These are phyloP conservation scores for Margarornis squamiger DNA, from an alignment of 2,797 vertebrate genomes.

Conservation along the genomic window DNA sequence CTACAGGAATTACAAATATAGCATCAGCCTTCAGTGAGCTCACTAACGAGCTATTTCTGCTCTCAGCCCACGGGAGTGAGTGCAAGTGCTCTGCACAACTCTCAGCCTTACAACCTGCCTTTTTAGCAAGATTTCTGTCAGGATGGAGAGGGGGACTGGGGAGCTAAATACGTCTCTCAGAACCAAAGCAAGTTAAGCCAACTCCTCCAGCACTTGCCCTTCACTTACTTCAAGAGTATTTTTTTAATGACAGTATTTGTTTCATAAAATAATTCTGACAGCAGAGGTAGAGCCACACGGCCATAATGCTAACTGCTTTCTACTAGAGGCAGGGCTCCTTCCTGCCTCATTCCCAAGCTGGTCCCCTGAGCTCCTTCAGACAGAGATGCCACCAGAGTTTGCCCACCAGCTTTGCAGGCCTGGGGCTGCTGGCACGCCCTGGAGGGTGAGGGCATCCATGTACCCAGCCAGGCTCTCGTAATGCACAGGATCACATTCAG, in stretches of 20 bases:
- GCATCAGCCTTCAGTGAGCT: neutral
- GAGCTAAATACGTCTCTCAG: neutral
- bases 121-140: neutral
- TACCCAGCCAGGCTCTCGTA: neutral
- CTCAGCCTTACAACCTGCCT: neutral
- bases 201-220: neutral
- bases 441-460: neutral
- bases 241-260: neutral
- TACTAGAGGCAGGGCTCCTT: conserved; percentile 33
- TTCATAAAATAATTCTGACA: neutral
- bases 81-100: neutral
- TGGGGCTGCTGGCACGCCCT: neutral
- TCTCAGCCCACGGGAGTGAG: neutral
- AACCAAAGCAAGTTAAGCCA: neutral
- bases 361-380: neutral
- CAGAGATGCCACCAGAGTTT: neutral
- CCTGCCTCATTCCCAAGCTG: neutral
- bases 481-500: neutral
- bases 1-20: neutral
- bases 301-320: conserved; percentile 32
- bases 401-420: neutral
- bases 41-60: conserved; percentile 5
- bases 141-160: neutral
- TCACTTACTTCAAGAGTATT: neutral
- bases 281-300: conserved; percentile 47